phyloP scores from a whole-genome alignment of 2,888 invertebrate species.

The Sisyra terminalis region DNA sequence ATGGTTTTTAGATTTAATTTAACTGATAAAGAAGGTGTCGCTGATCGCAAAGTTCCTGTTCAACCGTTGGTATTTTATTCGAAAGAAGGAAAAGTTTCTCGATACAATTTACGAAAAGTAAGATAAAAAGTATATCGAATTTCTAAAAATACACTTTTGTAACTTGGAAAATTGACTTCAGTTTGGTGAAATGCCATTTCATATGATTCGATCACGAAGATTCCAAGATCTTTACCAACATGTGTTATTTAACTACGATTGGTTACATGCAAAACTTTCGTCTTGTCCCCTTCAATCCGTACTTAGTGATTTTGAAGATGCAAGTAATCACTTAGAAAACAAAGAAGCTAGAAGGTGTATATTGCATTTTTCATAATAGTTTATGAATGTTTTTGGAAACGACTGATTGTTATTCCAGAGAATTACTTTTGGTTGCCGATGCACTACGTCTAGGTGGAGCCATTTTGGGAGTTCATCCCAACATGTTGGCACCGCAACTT shows the following conservation, averaged over 20 bases:
- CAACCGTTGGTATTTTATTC: slow-evolving; percentile 85
- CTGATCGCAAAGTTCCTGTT: slow-evolving; percentile 86
- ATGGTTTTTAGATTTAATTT: slow-evolving; percentile 43
- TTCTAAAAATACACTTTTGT: slow-evolving; percentile 2
- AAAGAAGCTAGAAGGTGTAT: slow-evolving; percentile 55
- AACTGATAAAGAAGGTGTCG: slow-evolving; percentile 75
- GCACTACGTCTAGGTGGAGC: slow-evolving; percentile 88
- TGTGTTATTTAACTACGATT: slow-evolving; percentile 93
- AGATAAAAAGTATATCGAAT: slow-evolving; percentile 12
- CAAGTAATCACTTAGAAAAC: slow-evolving; percentile 62
- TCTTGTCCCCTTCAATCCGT: slow-evolving; percentile 92
- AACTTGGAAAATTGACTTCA: slow-evolving; percentile 26
- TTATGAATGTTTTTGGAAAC: not conserved
- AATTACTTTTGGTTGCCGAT: slow-evolving; percentile 84
- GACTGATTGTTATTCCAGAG: slow-evolving; percentile 32
- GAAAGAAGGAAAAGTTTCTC: slow-evolving; percentile 73
- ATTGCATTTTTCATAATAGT: not conserved
- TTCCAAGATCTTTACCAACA: slow-evolving; percentile 80
- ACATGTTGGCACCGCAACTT: slow-evolving; percentile 91
- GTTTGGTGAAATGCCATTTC: slow-evolving; percentile 92
- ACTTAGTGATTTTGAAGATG: slow-evolving; percentile 90
- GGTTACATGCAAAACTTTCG: slow-evolving; percentile 90
- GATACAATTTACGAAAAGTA: slow-evolving; percentile 91
- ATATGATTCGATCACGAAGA: slow-evolving; percentile 78
- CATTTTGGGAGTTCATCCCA: slow-evolving; percentile 76